These are phyloP conservation scores for Heptranchias perlo DNA, from an alignment of 2,113 vertebrate species.

Conservation along the genomic window DNA sequence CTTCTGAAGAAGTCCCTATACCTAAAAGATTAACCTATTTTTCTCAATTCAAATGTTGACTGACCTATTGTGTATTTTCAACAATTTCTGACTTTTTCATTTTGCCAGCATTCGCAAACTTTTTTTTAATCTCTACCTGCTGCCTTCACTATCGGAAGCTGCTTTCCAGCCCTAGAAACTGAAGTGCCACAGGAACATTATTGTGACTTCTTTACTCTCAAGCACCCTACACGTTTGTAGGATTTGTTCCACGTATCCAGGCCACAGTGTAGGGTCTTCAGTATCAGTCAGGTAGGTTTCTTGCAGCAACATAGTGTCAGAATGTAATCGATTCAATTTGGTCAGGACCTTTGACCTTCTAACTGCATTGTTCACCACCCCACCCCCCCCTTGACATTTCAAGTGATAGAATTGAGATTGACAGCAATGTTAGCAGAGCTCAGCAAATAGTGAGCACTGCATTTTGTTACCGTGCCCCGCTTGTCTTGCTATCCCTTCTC, in stretches of 20 bases:
- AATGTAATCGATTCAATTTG: constrained; percentile 16
- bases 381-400: background rate
- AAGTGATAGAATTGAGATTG: background rate
- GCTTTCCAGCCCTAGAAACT: background rate
- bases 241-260: background rate
- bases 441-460: background rate
- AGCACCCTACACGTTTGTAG: background rate
- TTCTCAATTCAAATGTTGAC: background rate
- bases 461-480: background rate
- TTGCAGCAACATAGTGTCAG: background rate
- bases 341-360: background rate
- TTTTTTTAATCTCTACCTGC: background rate
- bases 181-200: background rate
- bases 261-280: background rate
- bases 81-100: background rate
- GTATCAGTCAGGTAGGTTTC: background rate
- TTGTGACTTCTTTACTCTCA: background rate
- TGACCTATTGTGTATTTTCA: background rate
- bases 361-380: background rate
- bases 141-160: background rate
- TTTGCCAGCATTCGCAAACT: background rate
- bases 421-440: background rate
- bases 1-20: background rate
- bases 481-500: background rate
- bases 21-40: background rate